Evolutionary conservation across 2,888 invertebrate species (phyloP).

Genomic region (Helicoverpa assulta): DNA sequence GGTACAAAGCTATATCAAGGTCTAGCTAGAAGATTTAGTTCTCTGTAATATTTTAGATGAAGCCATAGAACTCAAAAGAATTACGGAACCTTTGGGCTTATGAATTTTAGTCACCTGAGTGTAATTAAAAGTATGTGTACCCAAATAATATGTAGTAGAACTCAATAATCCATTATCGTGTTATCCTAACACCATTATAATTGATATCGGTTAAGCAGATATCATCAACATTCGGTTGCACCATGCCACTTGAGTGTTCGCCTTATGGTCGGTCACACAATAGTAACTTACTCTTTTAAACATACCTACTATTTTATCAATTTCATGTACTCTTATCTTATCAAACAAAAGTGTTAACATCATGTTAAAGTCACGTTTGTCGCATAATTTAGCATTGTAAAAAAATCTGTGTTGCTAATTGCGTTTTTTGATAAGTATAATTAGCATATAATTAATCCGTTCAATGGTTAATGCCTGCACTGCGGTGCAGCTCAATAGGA

Average conservation of each 20-base stretch:
- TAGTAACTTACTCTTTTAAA: constrained; percentile 5
- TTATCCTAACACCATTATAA: constrained; percentile 31
- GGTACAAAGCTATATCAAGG: too few relatives aligned
- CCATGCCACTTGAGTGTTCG: constrained; percentile 35
- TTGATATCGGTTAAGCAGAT: constrained; percentile 45
- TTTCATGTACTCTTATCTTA: background rate
- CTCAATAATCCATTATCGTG: constrained; percentile 12
- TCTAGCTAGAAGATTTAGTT: too few relatives aligned
- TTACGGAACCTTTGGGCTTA: too few relatives aligned
- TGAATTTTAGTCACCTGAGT: too few relatives aligned
- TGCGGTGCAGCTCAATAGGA: too few relatives aligned
- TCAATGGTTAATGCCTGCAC: too few relatives aligned
- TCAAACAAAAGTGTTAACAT: constrained; percentile 19
- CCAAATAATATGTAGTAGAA: constrained; percentile 10
- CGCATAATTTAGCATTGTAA: background rate
- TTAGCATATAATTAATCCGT: background rate
- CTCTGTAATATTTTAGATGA: too few relatives aligned
- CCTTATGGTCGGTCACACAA: constrained; percentile 13
- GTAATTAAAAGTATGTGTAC: too few relatives aligned
- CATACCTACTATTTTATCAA: constrained; percentile 15
- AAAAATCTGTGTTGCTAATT: background rate
- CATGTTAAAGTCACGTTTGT: constrained; percentile 10
- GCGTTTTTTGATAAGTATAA: background rate
- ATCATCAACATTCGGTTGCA: constrained; percentile 19
- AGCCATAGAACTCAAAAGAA: too few relatives aligned